Conservation (phyloP, 1,140 invertebrate species). For the Cyrtorhinus lividipennis region DNA sequence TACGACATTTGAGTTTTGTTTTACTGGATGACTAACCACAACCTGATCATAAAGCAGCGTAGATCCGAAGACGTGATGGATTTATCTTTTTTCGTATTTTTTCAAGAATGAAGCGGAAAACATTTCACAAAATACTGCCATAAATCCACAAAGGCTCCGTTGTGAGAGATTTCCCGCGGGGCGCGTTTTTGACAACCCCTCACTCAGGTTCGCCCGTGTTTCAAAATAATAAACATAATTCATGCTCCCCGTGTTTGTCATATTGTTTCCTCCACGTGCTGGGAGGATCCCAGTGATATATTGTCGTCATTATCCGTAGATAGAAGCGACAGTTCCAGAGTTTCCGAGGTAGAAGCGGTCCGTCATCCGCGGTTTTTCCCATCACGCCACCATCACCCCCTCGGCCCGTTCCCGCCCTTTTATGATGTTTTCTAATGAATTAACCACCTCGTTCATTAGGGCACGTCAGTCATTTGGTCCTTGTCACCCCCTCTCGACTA, state of each 20-base stretch:
- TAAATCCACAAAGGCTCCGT: slow-evolving; percentile 6
- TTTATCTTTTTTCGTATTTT: too few relatives aligned
- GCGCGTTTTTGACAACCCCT: slow-evolving; percentile 15
- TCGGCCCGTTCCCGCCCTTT: too few relatives aligned
- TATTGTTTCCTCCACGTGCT: slow-evolving; percentile 14
- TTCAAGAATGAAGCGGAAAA: not conserved
- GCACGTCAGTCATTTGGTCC: not conserved
- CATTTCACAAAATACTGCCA: slow-evolving; percentile 13
- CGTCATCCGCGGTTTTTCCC: not conserved
- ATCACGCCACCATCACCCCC: not conserved
- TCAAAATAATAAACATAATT: slow-evolving; percentile 16
- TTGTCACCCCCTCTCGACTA: not conserved
- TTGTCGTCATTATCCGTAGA: slow-evolving; percentile 10
- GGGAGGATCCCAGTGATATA: slow-evolving; percentile 11
- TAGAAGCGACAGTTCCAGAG: slow-evolving; percentile 6
- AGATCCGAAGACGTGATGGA: too few relatives aligned
- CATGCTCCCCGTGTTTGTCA: slow-evolving; percentile 10
- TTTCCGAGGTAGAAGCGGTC: not conserved
- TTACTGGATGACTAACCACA: too few relatives aligned
- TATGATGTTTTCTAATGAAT: slow-evolving; percentile 5
- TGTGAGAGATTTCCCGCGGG: slow-evolving; percentile 14
- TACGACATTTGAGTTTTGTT: too few relatives aligned
- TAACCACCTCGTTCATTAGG: not conserved
- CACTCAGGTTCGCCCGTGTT: not conserved
- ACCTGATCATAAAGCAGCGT: too few relatives aligned